Evolutionary conservation across 2,113 vertebrate species (phyloP).

Genomic region (Tachysurus vachellii): DNA sequence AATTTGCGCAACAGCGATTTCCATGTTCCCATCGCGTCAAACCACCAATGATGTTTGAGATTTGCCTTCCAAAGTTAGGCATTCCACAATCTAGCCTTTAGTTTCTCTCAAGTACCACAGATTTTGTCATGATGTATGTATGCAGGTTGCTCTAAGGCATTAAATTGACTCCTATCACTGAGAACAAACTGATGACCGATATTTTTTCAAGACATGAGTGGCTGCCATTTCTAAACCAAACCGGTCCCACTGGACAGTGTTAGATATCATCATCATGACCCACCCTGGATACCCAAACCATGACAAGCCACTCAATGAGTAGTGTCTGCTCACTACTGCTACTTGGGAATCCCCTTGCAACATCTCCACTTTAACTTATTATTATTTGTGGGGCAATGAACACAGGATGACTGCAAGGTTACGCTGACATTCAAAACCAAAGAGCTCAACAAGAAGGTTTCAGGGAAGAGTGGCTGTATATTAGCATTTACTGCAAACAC

Average conservation of each 20-base stretch:
- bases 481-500: neutral
- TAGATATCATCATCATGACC: neutral
- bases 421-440: neutral
- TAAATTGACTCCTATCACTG: neutral
- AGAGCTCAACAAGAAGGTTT: neutral
- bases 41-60: neutral
- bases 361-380: neutral
- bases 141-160: neutral
- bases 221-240: neutral
- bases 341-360: neutral
- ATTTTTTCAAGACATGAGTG: neutral
- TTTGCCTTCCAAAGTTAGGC: neutral
- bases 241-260: neutral
- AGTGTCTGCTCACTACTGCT: neutral
- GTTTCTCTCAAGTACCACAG: neutral
- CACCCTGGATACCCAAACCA: neutral
- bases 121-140: neutral
- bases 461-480: neutral
- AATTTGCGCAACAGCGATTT: neutral
- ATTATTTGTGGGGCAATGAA: neutral
- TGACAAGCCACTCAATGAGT: neutral
- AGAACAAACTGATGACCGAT: neutral
- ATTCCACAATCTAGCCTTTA: neutral
- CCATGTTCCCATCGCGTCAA: neutral
- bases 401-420: neutral